Evolutionary conservation across 1,140 invertebrate genomes (phyloP).

Genomic region (Pseudomyrmex flavicornis): DNA sequence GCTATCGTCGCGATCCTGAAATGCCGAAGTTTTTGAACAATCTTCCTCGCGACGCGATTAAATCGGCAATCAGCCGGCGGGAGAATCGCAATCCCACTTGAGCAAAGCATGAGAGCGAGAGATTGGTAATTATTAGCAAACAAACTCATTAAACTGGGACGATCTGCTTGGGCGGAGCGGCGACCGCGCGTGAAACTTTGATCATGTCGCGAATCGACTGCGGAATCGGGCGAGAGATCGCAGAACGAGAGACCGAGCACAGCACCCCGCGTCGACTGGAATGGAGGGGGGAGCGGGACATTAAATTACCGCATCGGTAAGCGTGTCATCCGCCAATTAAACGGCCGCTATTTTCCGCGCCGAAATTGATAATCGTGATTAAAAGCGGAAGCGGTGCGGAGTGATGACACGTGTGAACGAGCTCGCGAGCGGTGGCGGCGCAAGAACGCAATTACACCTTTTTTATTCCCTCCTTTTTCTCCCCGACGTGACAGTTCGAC

Average conservation of each 20-base stretch:
- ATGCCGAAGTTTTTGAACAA: background rate
- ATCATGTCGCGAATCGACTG: conserved; percentile 72
- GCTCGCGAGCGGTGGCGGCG: conserved; percentile 39
- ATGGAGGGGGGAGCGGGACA: conserved; percentile 60
- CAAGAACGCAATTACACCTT: conserved; percentile 68
- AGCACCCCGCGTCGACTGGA: conserved; percentile 41
- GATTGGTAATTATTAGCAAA: conserved; percentile 70
- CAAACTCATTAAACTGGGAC: conserved; percentile 74
- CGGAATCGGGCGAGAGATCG: conserved; percentile 68
- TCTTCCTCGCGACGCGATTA: background rate
- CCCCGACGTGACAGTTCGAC: conserved; percentile 61
- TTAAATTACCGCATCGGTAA: conserved; percentile 78
- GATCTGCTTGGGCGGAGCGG: conserved; percentile 67
- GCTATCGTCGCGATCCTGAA: background rate
- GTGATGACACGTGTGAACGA: conserved; percentile 69
- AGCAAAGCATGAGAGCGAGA: conserved; percentile 9
- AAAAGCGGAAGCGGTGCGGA: conserved; percentile 70
- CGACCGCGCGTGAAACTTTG: conserved; percentile 73
- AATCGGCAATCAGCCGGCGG: background rate
- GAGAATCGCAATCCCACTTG: conserved; percentile 56
- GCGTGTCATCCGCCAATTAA: conserved; percentile 80
- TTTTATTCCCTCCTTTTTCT: conserved; percentile 61
- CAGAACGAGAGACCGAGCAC: conserved; percentile 52
- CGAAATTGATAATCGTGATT: conserved; percentile 77
- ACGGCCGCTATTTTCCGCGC: conserved; percentile 72